Evolutionary conservation across 2,797 vertebrate genomes (phyloP).

Genomic region (Cuculus canorus): DNA sequence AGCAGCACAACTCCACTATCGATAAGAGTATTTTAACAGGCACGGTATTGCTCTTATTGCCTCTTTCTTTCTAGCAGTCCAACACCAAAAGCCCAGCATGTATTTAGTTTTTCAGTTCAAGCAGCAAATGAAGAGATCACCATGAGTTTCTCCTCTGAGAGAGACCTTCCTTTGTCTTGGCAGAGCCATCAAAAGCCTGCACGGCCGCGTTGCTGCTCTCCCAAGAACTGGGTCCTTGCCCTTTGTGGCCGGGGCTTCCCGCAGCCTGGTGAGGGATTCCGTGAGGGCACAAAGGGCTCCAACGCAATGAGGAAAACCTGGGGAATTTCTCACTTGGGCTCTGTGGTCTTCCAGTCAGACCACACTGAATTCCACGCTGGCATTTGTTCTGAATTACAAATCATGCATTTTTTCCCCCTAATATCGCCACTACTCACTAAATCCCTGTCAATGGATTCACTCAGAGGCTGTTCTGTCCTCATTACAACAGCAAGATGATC

Average conservation of each 20-base stretch:
- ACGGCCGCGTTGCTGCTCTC: not conserved
- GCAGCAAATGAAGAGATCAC: not conserved
- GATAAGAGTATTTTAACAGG: no score
- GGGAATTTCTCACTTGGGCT: not conserved
- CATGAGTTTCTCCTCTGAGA: not conserved
- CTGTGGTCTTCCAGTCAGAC: not conserved
- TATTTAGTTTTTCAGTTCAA: not conserved
- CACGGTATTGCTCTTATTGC: not conserved
- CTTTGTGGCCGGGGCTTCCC: accelerated
- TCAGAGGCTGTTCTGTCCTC: not conserved
- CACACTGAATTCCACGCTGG: not conserved
- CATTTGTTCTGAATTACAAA: not conserved
- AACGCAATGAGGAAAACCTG: not conserved
- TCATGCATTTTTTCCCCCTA: not conserved
- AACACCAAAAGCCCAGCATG: not conserved
- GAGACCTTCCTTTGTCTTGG: not conserved
- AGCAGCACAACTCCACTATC: not conserved
- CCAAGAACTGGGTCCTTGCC: not conserved
- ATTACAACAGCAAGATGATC: not conserved
- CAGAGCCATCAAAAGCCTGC: not conserved
- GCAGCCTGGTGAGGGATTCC: not conserved
- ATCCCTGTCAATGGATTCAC: not conserved
- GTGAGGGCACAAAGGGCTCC: not conserved
- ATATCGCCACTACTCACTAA: not conserved
- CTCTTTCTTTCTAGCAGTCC: not conserved